phyloP scores from a whole-genome alignment of 2,888 invertebrate species.

The Brachyopa scutellaris region DNA sequence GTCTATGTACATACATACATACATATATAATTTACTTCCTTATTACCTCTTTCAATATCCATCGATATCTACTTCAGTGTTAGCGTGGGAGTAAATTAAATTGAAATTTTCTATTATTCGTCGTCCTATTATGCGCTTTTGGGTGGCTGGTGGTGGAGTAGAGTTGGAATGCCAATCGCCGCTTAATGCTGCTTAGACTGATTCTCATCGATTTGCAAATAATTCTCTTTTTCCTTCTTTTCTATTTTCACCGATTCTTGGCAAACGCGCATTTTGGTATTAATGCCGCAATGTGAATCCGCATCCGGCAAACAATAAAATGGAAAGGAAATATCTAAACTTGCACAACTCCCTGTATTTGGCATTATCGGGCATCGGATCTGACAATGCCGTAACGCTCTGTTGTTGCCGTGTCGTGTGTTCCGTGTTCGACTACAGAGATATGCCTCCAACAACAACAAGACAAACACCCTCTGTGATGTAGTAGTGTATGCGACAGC shows the following conservation, averaged over 20 bases:
- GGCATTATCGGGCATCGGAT: conserved; percentile 53
- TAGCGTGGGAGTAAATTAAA: conserved; percentile 48
- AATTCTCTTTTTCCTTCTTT: background rate
- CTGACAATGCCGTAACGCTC: conserved; percentile 50
- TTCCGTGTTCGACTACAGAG: conserved; percentile 34
- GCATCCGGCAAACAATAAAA: conserved; percentile 11
- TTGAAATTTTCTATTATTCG: conserved; percentile 53
- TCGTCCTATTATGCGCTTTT: conserved; percentile 16
- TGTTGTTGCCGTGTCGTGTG: conserved; percentile 18
- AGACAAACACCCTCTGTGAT: background rate
- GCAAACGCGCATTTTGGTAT: conserved; percentile 19
- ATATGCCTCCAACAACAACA: background rate
- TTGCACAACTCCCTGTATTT: conserved; percentile 56
- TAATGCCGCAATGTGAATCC: background rate
- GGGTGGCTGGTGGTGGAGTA: background rate
- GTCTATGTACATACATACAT: no score
- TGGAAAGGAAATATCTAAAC: conserved; percentile 15
- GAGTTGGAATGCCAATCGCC: conserved; percentile 44
- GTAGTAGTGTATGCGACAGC: conserved; percentile 20
- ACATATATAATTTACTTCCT: no score
- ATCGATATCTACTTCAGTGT: background rate
- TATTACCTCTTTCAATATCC: background rate
- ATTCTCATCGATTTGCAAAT: conserved; percentile 3
- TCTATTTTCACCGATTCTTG: conserved; percentile 1
- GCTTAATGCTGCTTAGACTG: conserved; percentile 7